Evolutionary conservation across 2,797 vertebrate genomes (phyloP).

Genomic region (Tarsius wallacei): DNA sequence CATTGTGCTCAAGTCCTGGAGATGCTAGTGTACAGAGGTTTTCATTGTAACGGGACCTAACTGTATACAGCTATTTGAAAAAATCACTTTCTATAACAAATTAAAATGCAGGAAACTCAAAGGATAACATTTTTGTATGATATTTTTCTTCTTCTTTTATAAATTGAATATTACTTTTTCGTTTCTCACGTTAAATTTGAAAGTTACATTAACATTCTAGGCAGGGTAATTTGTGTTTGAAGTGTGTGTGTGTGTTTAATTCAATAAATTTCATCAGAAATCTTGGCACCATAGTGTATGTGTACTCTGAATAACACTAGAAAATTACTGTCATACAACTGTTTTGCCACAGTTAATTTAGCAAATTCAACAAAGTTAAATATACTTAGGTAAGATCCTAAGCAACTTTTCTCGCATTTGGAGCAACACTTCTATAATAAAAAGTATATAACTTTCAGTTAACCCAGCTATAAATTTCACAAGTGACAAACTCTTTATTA

Average conservation of each 20-base stretch:
- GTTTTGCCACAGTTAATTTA: neutral
- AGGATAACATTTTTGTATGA: neutral
- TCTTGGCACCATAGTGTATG: neutral
- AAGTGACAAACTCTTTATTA: constrained; percentile 57
- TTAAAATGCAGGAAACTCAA: neutral
- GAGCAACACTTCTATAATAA: neutral
- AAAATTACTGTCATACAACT: neutral
- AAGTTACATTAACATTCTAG: neutral
- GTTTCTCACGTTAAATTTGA: neutral
- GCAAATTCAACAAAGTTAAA: neutral
- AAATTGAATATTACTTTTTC: neutral
- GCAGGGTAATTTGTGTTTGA: neutral
- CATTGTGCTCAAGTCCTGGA: neutral
- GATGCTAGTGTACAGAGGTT: neutral
- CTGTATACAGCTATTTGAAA: neutral
- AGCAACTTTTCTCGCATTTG: neutral
- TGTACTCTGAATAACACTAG: neutral
- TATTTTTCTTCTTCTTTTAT: neutral
- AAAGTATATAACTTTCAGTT: neutral
- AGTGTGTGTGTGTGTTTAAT: neutral
- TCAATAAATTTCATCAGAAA: neutral
- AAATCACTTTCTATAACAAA: neutral
- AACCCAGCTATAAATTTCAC: neutral
- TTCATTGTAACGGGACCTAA: neutral
- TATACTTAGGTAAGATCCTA: neutral